Evolutionary conservation across 23 tunicate species (phyloP).

Genomic region (Phallusia fumigata): DNA sequence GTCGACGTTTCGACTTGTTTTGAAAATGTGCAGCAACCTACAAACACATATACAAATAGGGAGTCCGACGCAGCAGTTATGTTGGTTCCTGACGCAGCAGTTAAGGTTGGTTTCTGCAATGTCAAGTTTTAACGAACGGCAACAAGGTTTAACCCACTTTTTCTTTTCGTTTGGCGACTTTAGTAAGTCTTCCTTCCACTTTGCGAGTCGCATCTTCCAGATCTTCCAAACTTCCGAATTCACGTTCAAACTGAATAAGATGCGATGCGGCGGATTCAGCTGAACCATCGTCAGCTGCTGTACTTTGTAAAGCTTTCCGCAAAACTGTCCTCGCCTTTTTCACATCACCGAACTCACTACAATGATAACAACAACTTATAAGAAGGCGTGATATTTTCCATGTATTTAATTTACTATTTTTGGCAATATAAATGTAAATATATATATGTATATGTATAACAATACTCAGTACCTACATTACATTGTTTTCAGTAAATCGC

Average conservation of each 20-base stretch:
- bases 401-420: too few relatives aligned
- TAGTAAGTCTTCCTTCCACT: constrained; percentile 53
- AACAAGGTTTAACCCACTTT: constrained; percentile 22
- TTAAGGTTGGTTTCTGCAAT: too few relatives aligned
- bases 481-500: too few relatives aligned
- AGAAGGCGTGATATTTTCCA: too few relatives aligned
- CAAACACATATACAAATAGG: not conserved
- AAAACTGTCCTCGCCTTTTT: constrained; percentile 46
- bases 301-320: constrained; percentile 64
- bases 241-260: constrained; percentile 73
- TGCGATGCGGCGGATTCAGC: constrained; percentile 66
- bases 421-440: too few relatives aligned
- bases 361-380: constrained; percentile 24
- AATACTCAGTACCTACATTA: too few relatives aligned
- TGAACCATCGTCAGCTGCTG: constrained; percentile 65
- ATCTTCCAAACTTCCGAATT: constrained; percentile 62
- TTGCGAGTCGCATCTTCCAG: constrained; percentile 64
- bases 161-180: constrained; percentile 72
- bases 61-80: too few relatives aligned
- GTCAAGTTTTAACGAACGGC: too few relatives aligned
- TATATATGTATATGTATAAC: too few relatives aligned
- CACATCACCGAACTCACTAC: constrained; percentile 51
- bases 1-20: constrained; percentile 29
- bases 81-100: too few relatives aligned
- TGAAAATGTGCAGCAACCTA: constrained; percentile 35